Evolutionary conservation across 1,140 invertebrate species (phyloP).

Genomic region (Hyles euphorbiae): DNA sequence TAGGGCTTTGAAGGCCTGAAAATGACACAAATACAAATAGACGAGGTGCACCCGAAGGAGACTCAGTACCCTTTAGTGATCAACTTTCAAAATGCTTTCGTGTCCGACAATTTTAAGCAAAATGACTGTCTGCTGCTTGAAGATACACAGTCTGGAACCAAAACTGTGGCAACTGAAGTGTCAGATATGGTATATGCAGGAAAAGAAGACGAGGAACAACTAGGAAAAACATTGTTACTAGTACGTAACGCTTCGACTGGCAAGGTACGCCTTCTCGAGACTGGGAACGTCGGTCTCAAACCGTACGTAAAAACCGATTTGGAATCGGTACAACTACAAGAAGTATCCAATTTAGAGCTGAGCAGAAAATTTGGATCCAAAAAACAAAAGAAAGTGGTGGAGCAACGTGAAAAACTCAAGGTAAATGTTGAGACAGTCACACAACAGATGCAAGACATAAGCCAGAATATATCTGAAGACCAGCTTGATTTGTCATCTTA

Average conservation of each 20-base stretch:
- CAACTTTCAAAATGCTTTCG: constrained; percentile 54
- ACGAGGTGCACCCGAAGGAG: constrained; percentile 40
- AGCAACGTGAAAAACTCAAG: constrained; percentile 55
- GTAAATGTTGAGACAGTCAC: constrained; percentile 49
- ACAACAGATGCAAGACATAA: constrained; percentile 52
- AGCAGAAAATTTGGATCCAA: constrained; percentile 65
- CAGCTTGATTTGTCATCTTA: constrained; percentile 47
- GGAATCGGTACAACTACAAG: constrained; percentile 23
- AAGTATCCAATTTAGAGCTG: constrained; percentile 45
- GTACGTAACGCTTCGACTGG: constrained; percentile 45
- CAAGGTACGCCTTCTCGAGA: constrained; percentile 52
- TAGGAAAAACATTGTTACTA: constrained; percentile 45
- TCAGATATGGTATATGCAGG: constrained; percentile 45
- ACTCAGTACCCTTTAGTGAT: constrained; percentile 37
- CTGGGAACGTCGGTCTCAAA: constrained; percentile 35
- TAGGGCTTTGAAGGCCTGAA: neutral
- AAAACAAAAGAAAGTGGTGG: constrained; percentile 51
- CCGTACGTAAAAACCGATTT: constrained; percentile 36
- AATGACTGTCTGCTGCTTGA: constrained; percentile 32
- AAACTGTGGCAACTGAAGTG: constrained; percentile 33
- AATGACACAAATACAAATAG: constrained; percentile 37
- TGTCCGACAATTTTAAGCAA: constrained; percentile 31
- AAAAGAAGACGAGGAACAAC: constrained; percentile 39
- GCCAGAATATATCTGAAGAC: constrained; percentile 39
- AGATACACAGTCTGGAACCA: constrained; percentile 28